Percentiles rank a stretch among this genome's conserved stretches.
phyloP scores from a whole-genome alignment of 1,140 invertebrate species.

The Drosophila parabipectinata region DNA sequence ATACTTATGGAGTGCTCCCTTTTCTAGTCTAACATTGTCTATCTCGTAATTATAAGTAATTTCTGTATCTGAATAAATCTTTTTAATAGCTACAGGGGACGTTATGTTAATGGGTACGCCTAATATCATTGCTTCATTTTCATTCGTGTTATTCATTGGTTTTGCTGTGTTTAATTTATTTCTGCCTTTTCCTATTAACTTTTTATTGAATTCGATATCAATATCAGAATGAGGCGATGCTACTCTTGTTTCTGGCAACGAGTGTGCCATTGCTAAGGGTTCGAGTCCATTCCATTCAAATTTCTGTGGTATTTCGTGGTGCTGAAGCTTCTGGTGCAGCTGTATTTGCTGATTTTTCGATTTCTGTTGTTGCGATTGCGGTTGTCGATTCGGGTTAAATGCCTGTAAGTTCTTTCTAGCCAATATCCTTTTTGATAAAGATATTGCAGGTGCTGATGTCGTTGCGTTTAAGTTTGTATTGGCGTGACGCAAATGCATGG shows the following conservation, averaged over 20 bases:
- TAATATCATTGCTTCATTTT: conserved; percentile 73
- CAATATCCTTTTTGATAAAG: conserved; percentile 42
- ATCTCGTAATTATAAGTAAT: conserved; percentile 56
- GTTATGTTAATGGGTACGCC: conserved; percentile 66
- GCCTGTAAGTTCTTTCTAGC: conserved; percentile 45
- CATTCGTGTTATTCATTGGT: conserved; percentile 54
- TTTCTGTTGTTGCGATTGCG: conserved; percentile 57
- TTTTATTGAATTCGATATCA: conserved; percentile 33
- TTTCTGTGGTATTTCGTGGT: conserved; percentile 9
- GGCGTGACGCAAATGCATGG: conserved; percentile 18
- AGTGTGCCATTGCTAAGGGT: conserved; percentile 39
- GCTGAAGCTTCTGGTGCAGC: conserved; percentile 3
- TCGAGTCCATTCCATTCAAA: conserved; percentile 21
- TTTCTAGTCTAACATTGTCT: conserved; percentile 20
- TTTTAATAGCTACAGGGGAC: conserved; percentile 64
- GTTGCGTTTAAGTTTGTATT: background rate
- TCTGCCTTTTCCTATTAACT: conserved; percentile 3
- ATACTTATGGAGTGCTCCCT: conserved; percentile 17
- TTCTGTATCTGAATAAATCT: conserved; percentile 71
- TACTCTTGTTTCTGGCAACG: conserved; percentile 58
- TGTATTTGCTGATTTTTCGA: conserved; percentile 21
- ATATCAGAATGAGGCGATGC: conserved; percentile 67
- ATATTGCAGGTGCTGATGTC: conserved; percentile 5
- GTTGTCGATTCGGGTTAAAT: conserved; percentile 56
- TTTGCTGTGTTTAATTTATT: conserved; percentile 14